These are phyloP conservation scores for Pseudomugil tenellus DNA, from an alignment of 2,797 vertebrate species.

Conservation along the genomic window DNA sequence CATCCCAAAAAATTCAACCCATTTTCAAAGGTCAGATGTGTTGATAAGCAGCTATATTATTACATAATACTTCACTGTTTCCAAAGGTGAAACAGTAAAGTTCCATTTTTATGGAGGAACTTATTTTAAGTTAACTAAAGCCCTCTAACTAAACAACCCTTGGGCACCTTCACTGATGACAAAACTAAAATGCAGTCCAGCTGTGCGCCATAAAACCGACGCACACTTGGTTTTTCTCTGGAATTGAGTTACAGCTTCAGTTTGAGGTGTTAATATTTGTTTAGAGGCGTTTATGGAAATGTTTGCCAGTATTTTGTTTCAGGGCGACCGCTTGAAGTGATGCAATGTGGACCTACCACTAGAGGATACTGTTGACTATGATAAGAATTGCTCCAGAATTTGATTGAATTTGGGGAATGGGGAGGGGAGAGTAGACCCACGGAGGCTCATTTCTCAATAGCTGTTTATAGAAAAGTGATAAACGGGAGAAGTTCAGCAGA, in stretches of 20 bases:
- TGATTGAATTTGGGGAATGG: neutral
- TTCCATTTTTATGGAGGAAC: conserved; percentile 5
- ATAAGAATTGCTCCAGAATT: conserved; percentile 11
- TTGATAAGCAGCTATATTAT: neutral
- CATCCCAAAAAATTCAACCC: neutral
- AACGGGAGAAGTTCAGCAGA: neutral
- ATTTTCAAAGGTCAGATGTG: neutral
- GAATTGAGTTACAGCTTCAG: neutral
- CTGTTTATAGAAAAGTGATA: neutral
- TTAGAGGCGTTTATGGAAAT: conserved; percentile 10
- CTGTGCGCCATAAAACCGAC: neutral
- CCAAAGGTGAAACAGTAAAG: conserved; percentile 2
- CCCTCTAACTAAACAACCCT: neutral
- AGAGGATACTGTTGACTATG: conserved; percentile 78
- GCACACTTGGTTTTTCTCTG: neutral
- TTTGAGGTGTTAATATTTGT: neutral
- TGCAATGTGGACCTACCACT: conserved; percentile 57
- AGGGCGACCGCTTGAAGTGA: conserved; percentile 1
- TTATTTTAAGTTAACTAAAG: neutral
- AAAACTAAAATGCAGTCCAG: neutral
- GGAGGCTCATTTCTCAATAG: conserved; percentile 21
- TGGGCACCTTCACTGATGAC: conserved; percentile 6
- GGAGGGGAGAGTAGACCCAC: neutral
- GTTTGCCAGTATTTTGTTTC: conserved; percentile 30
- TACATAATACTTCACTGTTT: neutral